Evolutionary conservation across 2,888 invertebrate genomes (phyloP), one percentile per base, ranked within the genome.

Genomic region (Lymantria dispar): DNA sequence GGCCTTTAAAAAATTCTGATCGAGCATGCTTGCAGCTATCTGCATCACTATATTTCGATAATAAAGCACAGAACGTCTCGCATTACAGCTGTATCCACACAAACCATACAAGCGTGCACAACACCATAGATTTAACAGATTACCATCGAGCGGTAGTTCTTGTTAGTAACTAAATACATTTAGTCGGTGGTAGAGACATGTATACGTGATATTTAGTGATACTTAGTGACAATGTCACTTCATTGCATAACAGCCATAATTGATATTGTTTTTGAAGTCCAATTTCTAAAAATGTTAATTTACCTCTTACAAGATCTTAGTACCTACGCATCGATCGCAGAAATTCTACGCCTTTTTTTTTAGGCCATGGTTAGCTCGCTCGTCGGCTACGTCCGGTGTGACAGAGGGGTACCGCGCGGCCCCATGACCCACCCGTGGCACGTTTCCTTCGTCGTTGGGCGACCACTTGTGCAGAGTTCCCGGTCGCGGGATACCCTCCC

Each of bases 71-170:
- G 71, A 62, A 56, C 66, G 58, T 80, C 78, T 85, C 84, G 78
- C 68, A 78, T 85, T 85, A 85, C 85, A 68, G 61, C 60, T 74
- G 75, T 83, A 83, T 84, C 82, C 78, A 77, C 81, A 79, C 74
- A 76, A 67, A 65, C 73, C 75, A 72, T 71, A 76, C 74, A 55
- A 50, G 56, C 14, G 37, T 52, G 30, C 45, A 46, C 48, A 33
- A 56, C 57, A 54, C 22, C 63, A 67, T 65, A 65, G 68, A 65
- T 67, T 71, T 70, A 62, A 53, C 60, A 73, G 79, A 80, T 65
- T 79, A 72, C 68, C 64, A 78, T 77, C 78, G 57, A 51, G 54
- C 72, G 61, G 77, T 74, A 80, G 77, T 74, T 66, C 76, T 75
- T 75, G 78, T 76, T 57, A 72, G 79, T 72, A 80, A 79, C 70